Percentiles rank a stretch among this genome's conserved stretches.
phyloP scores from a whole-genome alignment of 2,113 vertebrate genomes.

The Cricetomys ansorgei region DNA sequence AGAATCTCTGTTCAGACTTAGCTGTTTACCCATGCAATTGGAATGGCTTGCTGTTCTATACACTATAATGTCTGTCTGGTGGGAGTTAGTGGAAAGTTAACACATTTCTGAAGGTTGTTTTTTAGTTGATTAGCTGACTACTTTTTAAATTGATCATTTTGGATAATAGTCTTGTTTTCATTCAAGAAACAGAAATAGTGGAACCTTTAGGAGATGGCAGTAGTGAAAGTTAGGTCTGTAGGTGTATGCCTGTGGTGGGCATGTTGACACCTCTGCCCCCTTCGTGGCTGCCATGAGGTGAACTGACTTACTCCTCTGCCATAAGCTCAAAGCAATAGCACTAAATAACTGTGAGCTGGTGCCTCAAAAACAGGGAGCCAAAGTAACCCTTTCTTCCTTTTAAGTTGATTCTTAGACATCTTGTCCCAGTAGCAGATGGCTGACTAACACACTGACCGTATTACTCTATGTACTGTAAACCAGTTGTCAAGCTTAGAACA shows the following conservation, averaged over 20 bases:
- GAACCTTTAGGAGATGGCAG: neutral
- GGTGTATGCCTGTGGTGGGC: too few relatives aligned
- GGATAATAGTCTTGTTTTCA: slow-evolving; percentile 63
- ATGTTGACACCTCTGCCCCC: neutral
- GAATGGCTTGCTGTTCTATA: slow-evolving; percentile 55
- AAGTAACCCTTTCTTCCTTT: neutral
- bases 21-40: slow-evolving; percentile 59
- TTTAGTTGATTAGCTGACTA: slow-evolving; percentile 31
- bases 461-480: slow-evolving; percentile 7
- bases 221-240: too few relatives aligned
- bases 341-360: neutral
- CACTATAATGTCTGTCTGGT: slow-evolving; percentile 54
- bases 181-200: neutral
- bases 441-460: neutral
- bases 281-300: neutral
- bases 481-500: slow-evolving; percentile 28
- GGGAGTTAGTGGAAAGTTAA: slow-evolving; percentile 67
- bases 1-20: slow-evolving; percentile 49
- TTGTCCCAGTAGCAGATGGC: neutral
- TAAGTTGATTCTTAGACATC: neutral
- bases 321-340: neutral
- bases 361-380: neutral
- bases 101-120: slow-evolving; percentile 59
- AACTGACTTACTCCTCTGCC: neutral
- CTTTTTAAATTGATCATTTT: slow-evolving; percentile 52